Percentiles rank a stretch among this genome's conserved stretches.
Evolutionary conservation across 2,797 vertebrate genomes (phyloP).

Genomic region (Sandelia bainsii): DNA sequence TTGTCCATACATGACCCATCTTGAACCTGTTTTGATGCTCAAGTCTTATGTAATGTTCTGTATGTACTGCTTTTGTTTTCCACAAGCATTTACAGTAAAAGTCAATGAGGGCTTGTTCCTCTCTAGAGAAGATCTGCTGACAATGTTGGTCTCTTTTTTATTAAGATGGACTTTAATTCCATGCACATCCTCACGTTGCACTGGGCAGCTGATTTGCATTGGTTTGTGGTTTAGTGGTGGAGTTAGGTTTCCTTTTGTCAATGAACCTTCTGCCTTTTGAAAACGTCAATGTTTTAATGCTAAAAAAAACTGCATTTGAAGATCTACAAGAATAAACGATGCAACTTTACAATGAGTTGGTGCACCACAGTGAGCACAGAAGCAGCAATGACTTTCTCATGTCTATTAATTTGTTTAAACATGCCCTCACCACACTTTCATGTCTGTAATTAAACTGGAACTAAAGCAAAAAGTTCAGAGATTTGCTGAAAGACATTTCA

Average conservation of each 20-base stretch:
- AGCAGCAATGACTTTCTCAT: no score
- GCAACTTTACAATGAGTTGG: not conserved
- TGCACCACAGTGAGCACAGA: not conserved
- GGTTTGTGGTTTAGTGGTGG: no score
- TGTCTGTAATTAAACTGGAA: not conserved
- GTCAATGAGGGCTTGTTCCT: not conserved
- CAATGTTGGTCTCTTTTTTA: not conserved
- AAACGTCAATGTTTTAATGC: no score
- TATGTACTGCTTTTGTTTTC: constrained; percentile 12
- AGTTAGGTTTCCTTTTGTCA: no score
- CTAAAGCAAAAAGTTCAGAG: not conserved
- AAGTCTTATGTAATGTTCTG: constrained; percentile 22
- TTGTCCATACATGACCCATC: constrained; percentile 2
- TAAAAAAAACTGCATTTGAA: no score
- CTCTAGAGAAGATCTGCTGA: not conserved
- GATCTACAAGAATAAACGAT: no score
- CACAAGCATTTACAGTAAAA: constrained; percentile 53
- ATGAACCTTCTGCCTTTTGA: no score
- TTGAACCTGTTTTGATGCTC: constrained; percentile 14
- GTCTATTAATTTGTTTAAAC: no score
- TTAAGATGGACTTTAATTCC: not conserved
- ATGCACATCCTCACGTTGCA: not conserved
- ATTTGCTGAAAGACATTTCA: no score
- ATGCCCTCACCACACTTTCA: not conserved
- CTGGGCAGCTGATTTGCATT: no score